Base-by-base conservation (phyloP, 2,888 invertebrate species). In the Amiota mariae region DNA sequence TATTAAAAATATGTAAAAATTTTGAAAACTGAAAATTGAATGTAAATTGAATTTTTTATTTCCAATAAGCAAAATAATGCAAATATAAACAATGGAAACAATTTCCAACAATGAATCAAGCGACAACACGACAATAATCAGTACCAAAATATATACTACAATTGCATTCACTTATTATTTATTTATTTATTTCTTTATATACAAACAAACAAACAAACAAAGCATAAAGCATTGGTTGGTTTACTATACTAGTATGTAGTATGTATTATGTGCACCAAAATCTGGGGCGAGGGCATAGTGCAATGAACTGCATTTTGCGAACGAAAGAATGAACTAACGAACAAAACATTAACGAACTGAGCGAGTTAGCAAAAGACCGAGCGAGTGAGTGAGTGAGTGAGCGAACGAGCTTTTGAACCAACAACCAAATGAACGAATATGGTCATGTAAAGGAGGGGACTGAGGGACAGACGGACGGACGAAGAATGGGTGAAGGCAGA, bases 211-310 rank as follows among this genome's bases (percentile, higher is more conserved):
- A 71, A 1, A 75, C 76, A 15, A 51, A 72, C 24, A 67, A 54
- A 56, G 18, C 59, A 63, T 72, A 59, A 68, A 63, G 36, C 6
- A 36, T 36, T 36, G 36, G 36, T 36, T 36, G 8, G 36, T 36
- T 36, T 36, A 36, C 63, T 67, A 49, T 15, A 15, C 8, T 54
- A 59, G 11, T 15, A 15, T 57, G 59, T 20, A 51, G 24, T 11
- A 57, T 2, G 51, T 4, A 24, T 47, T 81, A 76, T 72, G 72
- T 76, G 78, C 78, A 79, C 77, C 75, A 78, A 80, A 86, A 88
- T 84, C 87, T 85, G 84, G 87, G 88, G 88, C 88, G 89, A 89
- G 89, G 89, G 88, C 89, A 89, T 85, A 88, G 89, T 85, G 87
- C 89, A 89, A 87, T 88, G 89, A 89, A 88, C 88, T 87, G 85